Evolutionary conservation across 2,888 invertebrate genomes (phyloP).

Genomic region (Odontocerum albicorne): DNA sequence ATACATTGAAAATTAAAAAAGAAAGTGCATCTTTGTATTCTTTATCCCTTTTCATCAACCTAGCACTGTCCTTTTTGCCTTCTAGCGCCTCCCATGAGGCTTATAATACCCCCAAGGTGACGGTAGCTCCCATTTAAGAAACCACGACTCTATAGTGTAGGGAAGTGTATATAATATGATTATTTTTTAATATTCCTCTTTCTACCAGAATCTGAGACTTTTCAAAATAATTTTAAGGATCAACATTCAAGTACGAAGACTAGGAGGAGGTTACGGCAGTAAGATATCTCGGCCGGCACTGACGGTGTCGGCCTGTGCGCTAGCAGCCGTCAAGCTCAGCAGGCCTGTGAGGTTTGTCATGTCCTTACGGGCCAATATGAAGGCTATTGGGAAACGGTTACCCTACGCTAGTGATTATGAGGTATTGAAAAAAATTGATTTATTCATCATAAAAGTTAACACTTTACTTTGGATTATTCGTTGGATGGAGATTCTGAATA

Average conservation of each 20-base stretch:
- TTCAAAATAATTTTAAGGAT: slow-evolving; percentile 60
- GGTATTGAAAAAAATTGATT: slow-evolving; percentile 40
- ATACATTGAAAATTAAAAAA: too few species aligned
- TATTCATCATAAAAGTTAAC: not conserved
- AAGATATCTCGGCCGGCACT: slow-evolving; percentile 69
- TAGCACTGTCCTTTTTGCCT: too few species aligned
- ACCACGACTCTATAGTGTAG: too few species aligned
- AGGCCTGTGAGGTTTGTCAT: slow-evolving; percentile 65
- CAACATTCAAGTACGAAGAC: slow-evolving; percentile 68
- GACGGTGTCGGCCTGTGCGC: slow-evolving; percentile 65
- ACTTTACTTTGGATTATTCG: not conserved
- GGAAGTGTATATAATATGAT: too few species aligned
- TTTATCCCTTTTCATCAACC: too few species aligned
- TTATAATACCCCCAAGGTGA: too few species aligned
- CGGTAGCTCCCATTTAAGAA: too few species aligned
- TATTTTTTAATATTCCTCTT: too few species aligned
- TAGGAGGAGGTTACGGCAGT: slow-evolving; percentile 82
- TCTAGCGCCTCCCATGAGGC: too few species aligned
- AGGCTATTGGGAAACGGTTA: slow-evolving; percentile 58
- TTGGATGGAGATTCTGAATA: too few species aligned
- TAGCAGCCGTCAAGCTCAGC: slow-evolving; percentile 64
- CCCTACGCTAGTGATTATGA: slow-evolving; percentile 57
- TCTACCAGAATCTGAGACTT: too few species aligned
- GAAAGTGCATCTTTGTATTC: too few species aligned
- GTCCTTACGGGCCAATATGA: slow-evolving; percentile 67